A percentile compares a stretch with the other conserved stretches of the same genome.
Evolutionary conservation across 2,888 invertebrate species (phyloP).

Genomic region (Ornithoptera priamus): DNA sequence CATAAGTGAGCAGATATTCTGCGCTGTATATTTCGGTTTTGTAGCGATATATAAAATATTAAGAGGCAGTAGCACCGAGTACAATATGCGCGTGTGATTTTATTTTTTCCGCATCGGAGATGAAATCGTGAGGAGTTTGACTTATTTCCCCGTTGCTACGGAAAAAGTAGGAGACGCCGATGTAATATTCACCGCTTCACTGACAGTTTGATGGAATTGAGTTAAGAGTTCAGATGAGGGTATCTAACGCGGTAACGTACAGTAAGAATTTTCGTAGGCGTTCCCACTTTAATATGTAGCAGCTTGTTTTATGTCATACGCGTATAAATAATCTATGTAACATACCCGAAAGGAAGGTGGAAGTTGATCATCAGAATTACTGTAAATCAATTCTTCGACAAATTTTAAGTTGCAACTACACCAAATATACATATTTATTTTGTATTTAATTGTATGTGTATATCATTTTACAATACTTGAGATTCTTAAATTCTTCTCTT

Average conservation of each 20-base stretch:
- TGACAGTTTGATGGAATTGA: conserved; percentile 64
- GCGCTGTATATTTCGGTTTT: neutral
- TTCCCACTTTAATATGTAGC: neutral
- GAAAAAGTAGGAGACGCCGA: conserved; percentile 41
- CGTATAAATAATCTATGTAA: no score
- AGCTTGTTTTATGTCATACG: neutral
- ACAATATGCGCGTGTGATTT: conserved; percentile 22
- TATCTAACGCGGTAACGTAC: conserved; percentile 7
- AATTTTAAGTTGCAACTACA: no score
- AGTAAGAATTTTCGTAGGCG: conserved; percentile 12
- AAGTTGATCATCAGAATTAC: no score
- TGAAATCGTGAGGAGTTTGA: conserved; percentile 45
- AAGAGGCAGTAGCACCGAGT: conserved; percentile 25
- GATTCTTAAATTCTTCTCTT: no score
- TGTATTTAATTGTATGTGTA: no score
- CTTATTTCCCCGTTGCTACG: conserved; percentile 47
- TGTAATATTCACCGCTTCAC: conserved; percentile 55
- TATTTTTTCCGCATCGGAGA: conserved; percentile 29
- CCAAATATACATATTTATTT: no score
- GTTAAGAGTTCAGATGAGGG: conserved; percentile 30
- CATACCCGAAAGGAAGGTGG: no score
- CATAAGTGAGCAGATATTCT: neutral
- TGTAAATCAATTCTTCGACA: no score
- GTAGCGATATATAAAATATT: conserved; percentile 22
- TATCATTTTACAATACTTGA: no score